These are phyloP conservation scores for Anarhynchus alexandrinus DNA, from an alignment of 2,113 vertebrate genomes.

Conservation along the genomic window DNA sequence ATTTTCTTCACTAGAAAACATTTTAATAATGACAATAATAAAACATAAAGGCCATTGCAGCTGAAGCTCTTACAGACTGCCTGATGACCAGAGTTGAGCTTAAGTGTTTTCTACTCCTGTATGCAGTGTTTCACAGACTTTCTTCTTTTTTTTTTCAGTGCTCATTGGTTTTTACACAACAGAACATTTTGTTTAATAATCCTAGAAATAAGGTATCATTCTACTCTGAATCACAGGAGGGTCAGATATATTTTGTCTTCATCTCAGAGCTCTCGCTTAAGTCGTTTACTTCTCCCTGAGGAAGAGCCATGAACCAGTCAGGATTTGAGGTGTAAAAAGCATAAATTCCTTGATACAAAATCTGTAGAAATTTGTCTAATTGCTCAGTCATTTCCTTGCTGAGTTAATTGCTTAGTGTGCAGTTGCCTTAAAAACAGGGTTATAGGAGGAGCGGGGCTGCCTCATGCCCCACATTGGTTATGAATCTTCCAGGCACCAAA, in stretches of 20 bases:
- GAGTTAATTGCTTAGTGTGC: not conserved
- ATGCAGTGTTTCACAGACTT: not conserved
- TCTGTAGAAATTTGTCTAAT: not conserved
- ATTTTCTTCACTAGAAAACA: not conserved
- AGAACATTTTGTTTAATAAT: not conserved
- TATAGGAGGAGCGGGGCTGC: rapidly evolving
- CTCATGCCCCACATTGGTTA: not conserved
- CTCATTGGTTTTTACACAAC: not conserved
- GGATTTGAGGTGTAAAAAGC: not conserved
- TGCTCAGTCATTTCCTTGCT: not conserved
- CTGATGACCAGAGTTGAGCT: not conserved
- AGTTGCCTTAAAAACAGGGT: not conserved
- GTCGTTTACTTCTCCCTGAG: not conserved
- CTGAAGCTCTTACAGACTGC: not conserved
- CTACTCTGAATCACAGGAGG: not conserved
- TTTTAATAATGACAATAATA: constrained; percentile 20
- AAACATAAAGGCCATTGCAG: not conserved
- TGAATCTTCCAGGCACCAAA: not conserved
- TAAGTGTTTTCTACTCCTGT: not conserved
- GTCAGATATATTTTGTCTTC: rapidly evolving
- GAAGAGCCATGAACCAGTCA: not conserved
- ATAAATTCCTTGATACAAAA: not conserved
- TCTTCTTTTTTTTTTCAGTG: not conserved
- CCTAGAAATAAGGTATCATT: not conserved
- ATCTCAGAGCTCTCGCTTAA: not conserved